Percentiles rank a stretch among this genome's conserved stretches.
These are phyloP conservation scores for Drosophila asahinai DNA, from an alignment of 1,140 invertebrate species.

Conservation along the genomic window DNA sequence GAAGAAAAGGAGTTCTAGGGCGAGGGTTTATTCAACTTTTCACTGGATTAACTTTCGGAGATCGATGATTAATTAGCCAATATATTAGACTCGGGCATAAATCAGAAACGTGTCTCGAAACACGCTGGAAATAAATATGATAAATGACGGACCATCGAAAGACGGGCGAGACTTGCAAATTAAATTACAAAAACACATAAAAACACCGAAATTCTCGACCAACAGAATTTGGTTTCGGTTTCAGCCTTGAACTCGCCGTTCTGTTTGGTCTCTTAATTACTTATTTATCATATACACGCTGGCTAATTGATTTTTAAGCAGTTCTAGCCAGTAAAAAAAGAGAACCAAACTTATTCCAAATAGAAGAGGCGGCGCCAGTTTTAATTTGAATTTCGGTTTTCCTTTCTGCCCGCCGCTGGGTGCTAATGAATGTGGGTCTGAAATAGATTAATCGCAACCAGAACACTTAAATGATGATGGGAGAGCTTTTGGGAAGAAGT, in stretches of 20 bases:
- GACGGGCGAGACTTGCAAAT: slow-evolving; percentile 60
- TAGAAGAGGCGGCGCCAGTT: slow-evolving; percentile 40
- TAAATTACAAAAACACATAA: slow-evolving; percentile 70
- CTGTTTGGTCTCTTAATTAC: slow-evolving; percentile 61
- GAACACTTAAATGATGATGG: slow-evolving; percentile 14
- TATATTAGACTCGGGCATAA: slow-evolving; percentile 48
- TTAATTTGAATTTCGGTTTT: slow-evolving; percentile 51
- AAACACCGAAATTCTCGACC: slow-evolving; percentile 26
- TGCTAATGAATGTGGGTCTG: slow-evolving; percentile 40
- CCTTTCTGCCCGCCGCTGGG: slow-evolving; percentile 24
- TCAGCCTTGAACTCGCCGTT: slow-evolving; percentile 70
- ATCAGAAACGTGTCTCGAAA: slow-evolving; percentile 52
- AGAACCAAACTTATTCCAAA: slow-evolving; percentile 13
- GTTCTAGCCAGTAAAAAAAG: slow-evolving; percentile 45
- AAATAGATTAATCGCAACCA: slow-evolving; percentile 40
- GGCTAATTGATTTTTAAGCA: slow-evolving; percentile 72
- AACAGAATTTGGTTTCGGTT: slow-evolving; percentile 26
- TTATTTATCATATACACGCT: slow-evolving; percentile 62
- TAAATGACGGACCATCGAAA: slow-evolving; percentile 63
- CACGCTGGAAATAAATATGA: slow-evolving; percentile 51
- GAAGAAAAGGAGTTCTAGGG: slow-evolving; percentile 42
- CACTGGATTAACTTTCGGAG: slow-evolving; percentile 25
- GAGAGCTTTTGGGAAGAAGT: not conserved
- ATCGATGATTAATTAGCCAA: slow-evolving; percentile 66
- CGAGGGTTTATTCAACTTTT: slow-evolving; percentile 73